phyloP scores from a whole-genome alignment of 2,888 invertebrate species.

The Xestia rhomboidea region DNA sequence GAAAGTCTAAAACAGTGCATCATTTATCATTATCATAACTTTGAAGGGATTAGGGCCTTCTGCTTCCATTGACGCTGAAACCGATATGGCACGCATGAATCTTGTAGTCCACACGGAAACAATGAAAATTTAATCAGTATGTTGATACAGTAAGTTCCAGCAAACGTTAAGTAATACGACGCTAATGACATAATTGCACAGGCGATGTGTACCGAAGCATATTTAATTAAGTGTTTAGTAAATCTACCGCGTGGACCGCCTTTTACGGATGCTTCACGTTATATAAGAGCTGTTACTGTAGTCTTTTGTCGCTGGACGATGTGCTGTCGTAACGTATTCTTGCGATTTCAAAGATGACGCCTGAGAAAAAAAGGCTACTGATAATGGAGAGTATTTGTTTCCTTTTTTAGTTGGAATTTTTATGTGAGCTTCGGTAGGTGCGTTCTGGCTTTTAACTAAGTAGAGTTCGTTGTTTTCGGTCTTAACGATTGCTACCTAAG shows the following conservation, averaged over 20 bases:
- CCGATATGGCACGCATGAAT: slow-evolving; percentile 19
- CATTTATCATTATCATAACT: too few species aligned
- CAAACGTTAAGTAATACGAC: slow-evolving; percentile 57
- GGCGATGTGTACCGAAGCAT: slow-evolving; percentile 61
- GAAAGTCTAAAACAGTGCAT: too few species aligned
- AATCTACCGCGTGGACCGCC: slow-evolving; percentile 58
- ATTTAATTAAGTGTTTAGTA: slow-evolving; percentile 66
- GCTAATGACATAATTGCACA: slow-evolving; percentile 65
- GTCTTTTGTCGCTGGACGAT: slow-evolving; percentile 30
- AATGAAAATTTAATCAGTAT: slow-evolving; percentile 33
- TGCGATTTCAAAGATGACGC: slow-evolving; percentile 16
- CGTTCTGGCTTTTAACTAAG: slow-evolving; percentile 12
- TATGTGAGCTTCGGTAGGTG: neutral
- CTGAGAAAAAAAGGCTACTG: slow-evolving; percentile 7
- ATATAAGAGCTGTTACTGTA: slow-evolving; percentile 49
- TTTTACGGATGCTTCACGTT: slow-evolving; percentile 56
- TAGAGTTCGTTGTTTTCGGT: slow-evolving; percentile 30
- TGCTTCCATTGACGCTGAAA: slow-evolving; percentile 6
- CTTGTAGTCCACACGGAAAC: slow-evolving; percentile 17
- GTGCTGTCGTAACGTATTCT: slow-evolving; percentile 38
- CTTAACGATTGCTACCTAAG: slow-evolving; percentile 4
- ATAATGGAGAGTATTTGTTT: neutral
- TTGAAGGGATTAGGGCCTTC: neutral
- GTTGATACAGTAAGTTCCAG: slow-evolving; percentile 35
- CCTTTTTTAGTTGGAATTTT: slow-evolving; percentile 10